Evolutionary conservation across 2,797 vertebrate genomes (phyloP), one percentile per base, ranked within the genome.

Genomic region (Chromis chromis): DNA sequence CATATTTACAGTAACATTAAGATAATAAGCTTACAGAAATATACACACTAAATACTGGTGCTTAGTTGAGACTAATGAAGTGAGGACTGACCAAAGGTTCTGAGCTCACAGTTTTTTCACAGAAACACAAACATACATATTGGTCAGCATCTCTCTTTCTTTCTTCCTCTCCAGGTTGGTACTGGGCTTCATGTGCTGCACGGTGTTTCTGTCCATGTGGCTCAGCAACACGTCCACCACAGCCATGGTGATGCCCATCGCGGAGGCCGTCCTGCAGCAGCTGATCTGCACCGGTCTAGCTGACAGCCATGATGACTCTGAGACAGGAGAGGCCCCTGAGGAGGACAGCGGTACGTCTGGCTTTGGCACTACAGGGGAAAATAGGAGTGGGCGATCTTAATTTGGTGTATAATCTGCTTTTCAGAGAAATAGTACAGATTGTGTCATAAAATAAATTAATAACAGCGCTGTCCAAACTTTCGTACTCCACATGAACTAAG

Each of bases 161-260:
- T 36, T 44, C 42, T 44, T 7, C 48, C 11, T 59, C 1, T 46
- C 21, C 86, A 99, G 98, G 97, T 76, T 99, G 86, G 96, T 99
- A 61, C 94, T 99, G 6, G 98, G 98, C 65, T 99, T 99, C 92
- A 99, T 99, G 98, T 97, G 96, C 87, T 99, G 98, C 71, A 99
- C 98, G 0, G 96, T 96, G 0, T 93, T 97, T 76, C 94, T 99
- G 62, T 99, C 98, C 89, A 99, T 99, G 98, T 99, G 98, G 98
- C 96, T 99, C 78, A 99, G 98, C 86, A 99, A 99, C 93, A 99
- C 98, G 2, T 99, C 98, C 87, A 98, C 96, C 83, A 98, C 98
- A 0, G 98, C 98, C 86, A 99, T 99, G 98, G 98, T 99, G 92
- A 99, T 98, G 98, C 98, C 98, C 64, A 99, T 99, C 0, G 96